These are phyloP conservation scores for Zaprionus obscuricornis DNA, from an alignment of 2,888 invertebrate species.

Conservation along the genomic window DNA sequence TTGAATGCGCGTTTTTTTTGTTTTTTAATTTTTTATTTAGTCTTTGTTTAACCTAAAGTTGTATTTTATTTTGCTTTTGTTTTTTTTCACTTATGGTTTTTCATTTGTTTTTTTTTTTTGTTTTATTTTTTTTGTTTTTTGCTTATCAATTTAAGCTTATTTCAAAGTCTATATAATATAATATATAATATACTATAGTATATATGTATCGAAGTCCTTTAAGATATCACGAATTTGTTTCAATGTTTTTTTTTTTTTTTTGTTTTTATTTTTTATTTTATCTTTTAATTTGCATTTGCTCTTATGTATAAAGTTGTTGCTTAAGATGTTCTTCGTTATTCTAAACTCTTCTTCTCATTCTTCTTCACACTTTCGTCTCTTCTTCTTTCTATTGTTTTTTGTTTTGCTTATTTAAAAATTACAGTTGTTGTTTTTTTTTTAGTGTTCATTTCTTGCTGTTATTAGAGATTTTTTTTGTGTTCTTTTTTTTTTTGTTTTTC, in stretches of 20 bases:
- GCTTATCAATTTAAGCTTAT: conserved; percentile 73
- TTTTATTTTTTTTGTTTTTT: conserved; percentile 51
- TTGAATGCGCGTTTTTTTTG: conserved; percentile 73
- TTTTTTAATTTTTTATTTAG: too few relatives aligned
- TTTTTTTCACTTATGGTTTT: conserved; percentile 63
- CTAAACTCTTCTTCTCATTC: conserved; percentile 8
- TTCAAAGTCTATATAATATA: conserved; percentile 71
- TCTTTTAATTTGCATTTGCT: conserved; percentile 80
- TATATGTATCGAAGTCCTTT: conserved; percentile 84
- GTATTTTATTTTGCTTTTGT: conserved; percentile 56
- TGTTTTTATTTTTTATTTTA: too few relatives aligned
- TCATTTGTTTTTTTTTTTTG: conserved; percentile 58
- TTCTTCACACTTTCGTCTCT: conserved; percentile 8
- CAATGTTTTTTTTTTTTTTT: too few relatives aligned
- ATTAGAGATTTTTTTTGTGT: conserved; percentile 72
- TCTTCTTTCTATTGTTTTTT: conserved; percentile 38
- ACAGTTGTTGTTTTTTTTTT: conserved; percentile 69
- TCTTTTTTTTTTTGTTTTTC: conserved; percentile 64
- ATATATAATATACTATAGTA: conserved; percentile 83
- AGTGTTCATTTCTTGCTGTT: conserved; percentile 67
- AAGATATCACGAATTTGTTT: conserved; percentile 84
- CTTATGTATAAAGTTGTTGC: conserved; percentile 74
- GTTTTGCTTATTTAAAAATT: conserved; percentile 75
- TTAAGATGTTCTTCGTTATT: conserved; percentile 68
- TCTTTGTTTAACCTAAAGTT: conserved; percentile 81